Base-by-base conservation (phyloP, 2,797 vertebrate genomes). In the Centropyge bicolor region DNA sequence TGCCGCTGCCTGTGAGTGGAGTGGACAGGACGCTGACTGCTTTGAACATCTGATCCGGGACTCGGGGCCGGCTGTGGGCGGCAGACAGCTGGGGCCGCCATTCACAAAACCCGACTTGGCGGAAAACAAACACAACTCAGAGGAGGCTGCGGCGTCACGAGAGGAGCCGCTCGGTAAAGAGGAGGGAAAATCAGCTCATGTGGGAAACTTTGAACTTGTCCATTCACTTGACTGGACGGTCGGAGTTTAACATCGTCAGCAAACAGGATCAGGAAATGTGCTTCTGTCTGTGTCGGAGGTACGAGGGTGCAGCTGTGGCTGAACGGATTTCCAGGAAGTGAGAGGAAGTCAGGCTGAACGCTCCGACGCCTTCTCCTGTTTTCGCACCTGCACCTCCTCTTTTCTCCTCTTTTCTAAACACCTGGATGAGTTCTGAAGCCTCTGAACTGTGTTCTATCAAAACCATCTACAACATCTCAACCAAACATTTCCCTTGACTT, bases 11-110 rank as follows among this genome's bases (percentile, higher is more conserved):
- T 59, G 76, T 38, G 70, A 31, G 64, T 64, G 62, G 78, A 80
- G 74, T 64, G 83, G 88, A 88, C 79, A 80, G 75, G 86, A 88
- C 84, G 93, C 89, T 82, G 89, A 89, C 87, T 82, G 76, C 74
- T 78, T 74, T 80, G 68, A 80, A 83, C 87, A 83, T 57, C 75
- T 87, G 82, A 87, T 83, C 80, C 8, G 46, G n/a, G 61, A 36
- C 81, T 68, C 35, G 36, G 36, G 70, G 74, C 40, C 49, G 36
- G 55, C 66, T 48, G 83, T 70, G 76, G 81, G 80, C 56, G 68
- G 71, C 63, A 63, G 61, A 78, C 70, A 80, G 70, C 76, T 62
- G 74, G 64, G 31, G 59, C 61, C 1, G 54, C 60, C 76, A 88
- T 81, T 82, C 82, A 87, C 63, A 68, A 77, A 71, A 76, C 38